Conservation (phyloP, 2,797 vertebrate species). For the Tolypeutes matacus region DNA sequence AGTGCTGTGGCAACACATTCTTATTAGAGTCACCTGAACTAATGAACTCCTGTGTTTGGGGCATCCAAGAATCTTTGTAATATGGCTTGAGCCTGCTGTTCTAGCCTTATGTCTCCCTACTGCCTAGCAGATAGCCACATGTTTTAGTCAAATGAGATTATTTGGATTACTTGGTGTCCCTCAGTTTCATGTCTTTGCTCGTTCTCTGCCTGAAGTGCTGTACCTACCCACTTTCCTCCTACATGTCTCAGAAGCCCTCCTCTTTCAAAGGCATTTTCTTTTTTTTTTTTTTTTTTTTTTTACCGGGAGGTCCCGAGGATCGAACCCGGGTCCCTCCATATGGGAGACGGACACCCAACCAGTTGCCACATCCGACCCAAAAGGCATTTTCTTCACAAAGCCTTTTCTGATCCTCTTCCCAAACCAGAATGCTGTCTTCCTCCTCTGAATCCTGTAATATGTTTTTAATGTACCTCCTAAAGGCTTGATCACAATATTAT, state of each 20-base stretch:
- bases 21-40: neutral
- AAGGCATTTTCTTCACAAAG: neutral
- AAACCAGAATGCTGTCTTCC: neutral
- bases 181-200: neutral
- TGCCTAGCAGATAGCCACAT: neutral
- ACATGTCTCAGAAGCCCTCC: neutral
- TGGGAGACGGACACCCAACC: no score
- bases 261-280: neutral
- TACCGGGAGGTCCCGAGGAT: no score
- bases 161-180: neutral
- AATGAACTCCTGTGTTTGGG: neutral
- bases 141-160: conserved; percentile 21
- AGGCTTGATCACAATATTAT: neutral
- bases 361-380: no score
- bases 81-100: neutral
- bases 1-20: neutral
- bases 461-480: neutral
- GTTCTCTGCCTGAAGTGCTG: conserved; percentile 33
- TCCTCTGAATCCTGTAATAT: neutral
- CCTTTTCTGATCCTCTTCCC: neutral
- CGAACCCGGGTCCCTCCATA: no score
- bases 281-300: no score
- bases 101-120: neutral
- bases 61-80: neutral
- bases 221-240: neutral